phyloP scores from a whole-genome alignment of 2,113 vertebrate species.

The Urocynchramus pylzowi region DNA sequence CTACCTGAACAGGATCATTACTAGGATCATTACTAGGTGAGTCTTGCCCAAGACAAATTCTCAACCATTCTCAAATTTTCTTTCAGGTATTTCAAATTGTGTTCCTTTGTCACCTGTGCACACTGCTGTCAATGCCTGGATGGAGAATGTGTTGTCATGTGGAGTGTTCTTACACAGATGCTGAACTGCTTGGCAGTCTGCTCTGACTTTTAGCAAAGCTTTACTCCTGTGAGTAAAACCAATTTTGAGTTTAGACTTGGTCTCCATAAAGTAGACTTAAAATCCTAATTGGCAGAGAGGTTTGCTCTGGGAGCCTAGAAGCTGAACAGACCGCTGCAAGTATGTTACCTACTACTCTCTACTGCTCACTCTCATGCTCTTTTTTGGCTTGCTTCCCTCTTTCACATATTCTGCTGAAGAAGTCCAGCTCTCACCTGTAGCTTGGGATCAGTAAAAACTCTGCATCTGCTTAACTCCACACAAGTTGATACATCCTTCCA shows the following conservation, averaged over 20 bases:
- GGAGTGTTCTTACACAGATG: background rate
- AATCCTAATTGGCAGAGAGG: background rate
- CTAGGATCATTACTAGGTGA: background rate
- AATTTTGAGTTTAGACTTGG: background rate
- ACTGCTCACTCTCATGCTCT: rapidly evolving
- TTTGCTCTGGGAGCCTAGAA: background rate
- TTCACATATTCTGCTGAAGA: background rate
- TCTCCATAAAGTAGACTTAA: background rate
- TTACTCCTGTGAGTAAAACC: background rate
- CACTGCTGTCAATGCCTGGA: background rate
- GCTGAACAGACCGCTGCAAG: background rate
- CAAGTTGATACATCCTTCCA: background rate
- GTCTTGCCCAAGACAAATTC: background rate
- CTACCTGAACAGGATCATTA: background rate
- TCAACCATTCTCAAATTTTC: background rate
- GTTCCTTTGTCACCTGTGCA: background rate
- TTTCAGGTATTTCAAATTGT: background rate
- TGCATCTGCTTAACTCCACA: background rate
- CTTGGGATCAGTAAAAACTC: background rate
- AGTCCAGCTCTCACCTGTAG: background rate
- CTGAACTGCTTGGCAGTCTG: background rate
- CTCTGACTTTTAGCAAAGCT: background rate
- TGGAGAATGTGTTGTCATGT: background rate
- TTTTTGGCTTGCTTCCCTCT: background rate
- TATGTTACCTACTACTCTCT: background rate